Evolutionary conservation across 1,140 invertebrate genomes (phyloP).

Genomic region (Helicoverpa zea): DNA sequence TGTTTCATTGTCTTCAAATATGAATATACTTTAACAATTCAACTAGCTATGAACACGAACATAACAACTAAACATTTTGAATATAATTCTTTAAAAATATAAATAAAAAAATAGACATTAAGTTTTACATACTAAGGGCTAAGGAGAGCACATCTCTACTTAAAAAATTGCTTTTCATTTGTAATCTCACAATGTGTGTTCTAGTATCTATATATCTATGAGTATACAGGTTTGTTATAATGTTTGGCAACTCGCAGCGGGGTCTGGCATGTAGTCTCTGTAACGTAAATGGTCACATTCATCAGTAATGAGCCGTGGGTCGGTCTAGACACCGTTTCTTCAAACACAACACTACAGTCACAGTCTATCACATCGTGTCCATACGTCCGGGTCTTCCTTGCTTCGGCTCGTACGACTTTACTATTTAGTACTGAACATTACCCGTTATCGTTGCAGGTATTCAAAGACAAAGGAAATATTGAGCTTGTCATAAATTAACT

Average conservation of each 20-base stretch:
- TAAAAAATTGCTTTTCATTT: constrained; percentile 24
- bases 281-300: constrained; percentile 81
- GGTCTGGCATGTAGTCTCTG: constrained; percentile 70
- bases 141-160: background rate
- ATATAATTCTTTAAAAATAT: constrained; percentile 34
- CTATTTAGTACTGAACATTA: background rate
- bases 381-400: constrained; percentile 32
- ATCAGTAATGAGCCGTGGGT: constrained; percentile 69
- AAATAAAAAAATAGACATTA: constrained; percentile 8
- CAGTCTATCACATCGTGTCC: constrained; percentile 74
- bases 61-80: constrained; percentile 13
- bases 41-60: constrained; percentile 16
- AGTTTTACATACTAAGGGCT: constrained; percentile 1
- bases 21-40: constrained; percentile 18
- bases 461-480: constrained; percentile 3
- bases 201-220: constrained; percentile 25
- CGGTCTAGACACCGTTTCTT: constrained; percentile 68
- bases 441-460: background rate
- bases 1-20: constrained; percentile 37
- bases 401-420: constrained; percentile 28
- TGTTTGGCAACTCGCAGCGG: constrained; percentile 74
- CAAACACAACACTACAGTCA: constrained; percentile 71
- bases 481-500: background rate
- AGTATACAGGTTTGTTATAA: constrained; percentile 58
- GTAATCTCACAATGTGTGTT: constrained; percentile 33